Base-by-base conservation (phyloP, 2,797 vertebrate genomes). In the Esox lucius region DNA sequence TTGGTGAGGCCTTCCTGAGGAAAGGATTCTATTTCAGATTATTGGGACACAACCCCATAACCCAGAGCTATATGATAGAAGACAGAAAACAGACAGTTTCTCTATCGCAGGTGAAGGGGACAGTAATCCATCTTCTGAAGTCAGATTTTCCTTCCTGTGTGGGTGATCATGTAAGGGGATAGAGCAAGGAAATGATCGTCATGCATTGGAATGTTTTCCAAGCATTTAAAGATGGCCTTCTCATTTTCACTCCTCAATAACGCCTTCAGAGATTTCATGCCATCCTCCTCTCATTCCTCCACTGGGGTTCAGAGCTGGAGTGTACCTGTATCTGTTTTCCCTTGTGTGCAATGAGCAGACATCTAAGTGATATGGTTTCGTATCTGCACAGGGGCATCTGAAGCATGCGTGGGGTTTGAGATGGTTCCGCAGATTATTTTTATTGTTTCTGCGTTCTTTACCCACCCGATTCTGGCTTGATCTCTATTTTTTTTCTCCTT, bases 251-350 rank as follows among this genome's bases (percentile, higher is more conserved):
- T 83, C 81, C 79, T 87, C 86, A 78, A 86, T 71, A 78, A 82
- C 22, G 6, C 78, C 75, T 83, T 72, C 81, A 73, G 68, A 28
- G 51, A 90, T 91, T 91, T 92, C 91, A 91, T 88, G 87, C 87
- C 33, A 28, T 81, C 82, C 91, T 90, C 88, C 88, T 87, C 87
- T 93, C 85, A 76, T 93, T 91, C 91, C 89, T 87, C 75, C 67
- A 42, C 68, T 2, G 71, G 79, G 51, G 73, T n/a, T 70, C 88
- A 80, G 90, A 89, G 89, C 89, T 83, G 87, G 88, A 86, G 46
- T 22, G 51, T 91, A 92, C 88, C 90, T 91, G 85, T 66, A 79
- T 80, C 59, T 0, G 11, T 78, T 80, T 24, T 28, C 35, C 71
- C 77, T 86, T 6, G 77, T 87, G 88, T 87, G 85, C 89, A 89